Percentiles rank a stretch among this genome's conserved stretches.
Conservation (phyloP, 2,888 invertebrate species). For the Cybosia mesomella region DNA sequence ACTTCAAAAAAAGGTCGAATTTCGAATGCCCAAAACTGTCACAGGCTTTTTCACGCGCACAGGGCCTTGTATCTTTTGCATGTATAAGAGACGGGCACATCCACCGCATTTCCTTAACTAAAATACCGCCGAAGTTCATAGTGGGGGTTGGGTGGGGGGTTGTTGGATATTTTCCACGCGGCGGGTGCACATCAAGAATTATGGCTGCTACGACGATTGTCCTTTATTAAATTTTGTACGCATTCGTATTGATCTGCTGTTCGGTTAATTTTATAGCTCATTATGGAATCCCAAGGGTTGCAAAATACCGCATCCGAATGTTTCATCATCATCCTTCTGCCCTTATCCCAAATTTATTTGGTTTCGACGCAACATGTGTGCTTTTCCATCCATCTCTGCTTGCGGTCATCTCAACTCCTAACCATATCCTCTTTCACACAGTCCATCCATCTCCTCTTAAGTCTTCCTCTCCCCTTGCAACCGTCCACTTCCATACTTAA, state of each 20-base stretch:
- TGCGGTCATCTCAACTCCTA: too few species aligned
- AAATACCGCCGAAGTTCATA: conserved; percentile 15
- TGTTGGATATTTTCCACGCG: conserved; percentile 36
- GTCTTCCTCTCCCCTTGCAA: too few species aligned
- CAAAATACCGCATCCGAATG: not conserved
- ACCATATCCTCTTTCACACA: too few species aligned
- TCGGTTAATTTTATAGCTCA: not conserved
- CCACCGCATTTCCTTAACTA: not conserved
- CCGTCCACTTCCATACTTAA: too few species aligned
- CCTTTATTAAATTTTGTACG: conserved; percentile 41
- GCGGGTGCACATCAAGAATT: conserved; percentile 31
- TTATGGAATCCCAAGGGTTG: conserved; percentile 1
- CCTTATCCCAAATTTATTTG: too few species aligned
- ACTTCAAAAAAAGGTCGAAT: too few species aligned
- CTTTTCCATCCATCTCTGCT: too few species aligned
- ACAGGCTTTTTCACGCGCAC: too few species aligned
- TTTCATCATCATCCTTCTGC: too few species aligned
- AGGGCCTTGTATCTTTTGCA: not conserved
- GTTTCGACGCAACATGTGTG: too few species aligned
- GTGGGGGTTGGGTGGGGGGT: conserved; percentile 11
- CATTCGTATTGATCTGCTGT: conserved; percentile 7
- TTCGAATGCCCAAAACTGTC: too few species aligned
- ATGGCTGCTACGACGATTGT: conserved; percentile 32
- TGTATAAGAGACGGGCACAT: not conserved
- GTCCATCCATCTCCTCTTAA: too few species aligned